A percentile compares a stretch with the other conserved stretches of the same genome.
These are phyloP conservation scores for Loxodonta africana DNA, from an alignment of 2,113 vertebrate genomes.

Conservation along the genomic window DNA sequence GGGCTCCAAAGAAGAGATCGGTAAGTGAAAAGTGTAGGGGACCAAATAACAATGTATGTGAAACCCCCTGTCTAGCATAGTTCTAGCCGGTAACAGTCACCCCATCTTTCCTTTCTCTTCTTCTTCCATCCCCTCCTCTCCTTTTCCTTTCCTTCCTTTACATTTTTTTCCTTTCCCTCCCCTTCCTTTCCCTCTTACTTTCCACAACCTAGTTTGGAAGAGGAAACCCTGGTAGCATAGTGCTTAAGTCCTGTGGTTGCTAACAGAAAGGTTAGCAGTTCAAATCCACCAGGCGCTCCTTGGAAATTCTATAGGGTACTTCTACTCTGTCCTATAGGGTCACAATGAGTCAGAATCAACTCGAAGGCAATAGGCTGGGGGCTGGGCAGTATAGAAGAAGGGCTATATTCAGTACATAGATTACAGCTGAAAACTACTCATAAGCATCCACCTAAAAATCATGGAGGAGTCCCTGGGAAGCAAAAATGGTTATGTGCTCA, in stretches of 20 bases:
- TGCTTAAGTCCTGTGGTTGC: too few relatives aligned
- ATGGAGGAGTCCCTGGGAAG: too few relatives aligned
- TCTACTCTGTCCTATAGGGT: too few relatives aligned
- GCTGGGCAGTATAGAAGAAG: background rate
- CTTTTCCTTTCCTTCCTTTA: background rate
- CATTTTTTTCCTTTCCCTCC: background rate
- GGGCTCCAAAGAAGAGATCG: background rate
- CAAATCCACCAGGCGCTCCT: too few relatives aligned
- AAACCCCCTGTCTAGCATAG: background rate
- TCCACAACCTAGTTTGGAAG: background rate
- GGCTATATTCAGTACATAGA: too few relatives aligned
- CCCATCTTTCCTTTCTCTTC: background rate
- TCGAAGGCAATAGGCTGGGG: too few relatives aligned
- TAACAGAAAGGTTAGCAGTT: too few relatives aligned
- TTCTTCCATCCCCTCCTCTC: background rate
- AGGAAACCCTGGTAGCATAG: background rate
- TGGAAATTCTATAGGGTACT: too few relatives aligned
- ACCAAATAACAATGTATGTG: background rate
- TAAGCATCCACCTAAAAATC: background rate
- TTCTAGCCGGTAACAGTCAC: too few relatives aligned
- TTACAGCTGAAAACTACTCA: background rate
- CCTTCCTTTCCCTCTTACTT: background rate
- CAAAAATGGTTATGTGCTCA: background rate
- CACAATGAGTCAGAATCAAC: too few relatives aligned
- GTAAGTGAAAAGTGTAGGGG: background rate